Conservation (phyloP, 2,113 vertebrate species). For the Salvelinus fontinalis region DNA sequence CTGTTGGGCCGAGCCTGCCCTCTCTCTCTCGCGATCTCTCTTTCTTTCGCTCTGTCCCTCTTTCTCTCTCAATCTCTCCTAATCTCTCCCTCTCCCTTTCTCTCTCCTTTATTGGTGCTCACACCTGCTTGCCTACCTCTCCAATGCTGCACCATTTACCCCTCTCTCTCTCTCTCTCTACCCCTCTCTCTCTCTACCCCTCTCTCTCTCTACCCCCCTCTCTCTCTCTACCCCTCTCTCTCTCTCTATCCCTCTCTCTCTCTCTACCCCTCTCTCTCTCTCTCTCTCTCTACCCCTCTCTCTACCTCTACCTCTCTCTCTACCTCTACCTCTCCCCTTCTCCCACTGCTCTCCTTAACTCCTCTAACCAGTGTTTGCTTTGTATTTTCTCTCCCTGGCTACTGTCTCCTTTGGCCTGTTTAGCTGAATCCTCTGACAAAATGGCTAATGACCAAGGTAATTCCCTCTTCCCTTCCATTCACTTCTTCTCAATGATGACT, state of each 20-base stretch:
- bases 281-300: neutral
- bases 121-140: neutral
- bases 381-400: constrained; percentile 77
- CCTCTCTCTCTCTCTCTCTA: neutral
- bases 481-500: constrained; percentile 34
- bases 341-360: constrained; percentile 50
- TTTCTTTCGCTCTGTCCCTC: constrained; percentile 15
- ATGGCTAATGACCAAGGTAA: constrained; percentile 99
- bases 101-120: neutral
- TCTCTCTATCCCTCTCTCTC: neutral
- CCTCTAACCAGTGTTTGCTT: constrained; percentile 78
- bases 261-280: constrained; percentile 1
- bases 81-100: neutral
- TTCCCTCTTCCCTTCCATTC: constrained; percentile 71
- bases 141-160: neutral
- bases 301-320: neutral
- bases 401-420: constrained; percentile 79
- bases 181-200: neutral
- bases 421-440: constrained; percentile 99
- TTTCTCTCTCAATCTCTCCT: constrained; percentile 14
- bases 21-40: constrained; percentile 9
- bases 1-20: constrained; percentile 5
- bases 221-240: neutral
- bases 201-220: neutral
- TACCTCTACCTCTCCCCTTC: constrained; percentile 6